phyloP scores from a whole-genome alignment of 2,888 invertebrate genomes.

The Eupsilia transversa region DNA sequence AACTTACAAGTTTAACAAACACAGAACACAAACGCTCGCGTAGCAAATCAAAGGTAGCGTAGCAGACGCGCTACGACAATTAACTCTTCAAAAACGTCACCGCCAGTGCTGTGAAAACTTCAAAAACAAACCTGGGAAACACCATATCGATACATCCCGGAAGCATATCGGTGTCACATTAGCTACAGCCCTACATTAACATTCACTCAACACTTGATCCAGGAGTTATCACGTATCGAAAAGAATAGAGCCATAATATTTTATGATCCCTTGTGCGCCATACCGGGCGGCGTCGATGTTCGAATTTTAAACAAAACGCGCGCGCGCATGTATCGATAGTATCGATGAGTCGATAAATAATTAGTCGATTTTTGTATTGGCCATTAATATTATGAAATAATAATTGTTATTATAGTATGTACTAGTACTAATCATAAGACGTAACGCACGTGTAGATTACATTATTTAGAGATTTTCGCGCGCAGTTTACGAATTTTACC shows the following conservation, averaged over 20 bases:
- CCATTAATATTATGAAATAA: slow-evolving; percentile 47
- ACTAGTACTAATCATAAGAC: slow-evolving; percentile 13
- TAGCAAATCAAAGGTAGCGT: slow-evolving; percentile 27
- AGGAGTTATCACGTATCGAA: slow-evolving; percentile 89
- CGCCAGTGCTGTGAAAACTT: slow-evolving; percentile 57
- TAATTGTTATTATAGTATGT: slow-evolving; percentile 43
- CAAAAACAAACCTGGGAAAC: slow-evolving; percentile 73
- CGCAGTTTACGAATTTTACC: not conserved
- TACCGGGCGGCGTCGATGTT: slow-evolving; percentile 84
- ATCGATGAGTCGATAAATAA: slow-evolving; percentile 74
- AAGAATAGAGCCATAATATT: slow-evolving; percentile 90
- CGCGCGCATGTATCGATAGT: slow-evolving; percentile 73
- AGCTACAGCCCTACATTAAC: slow-evolving; percentile 86
- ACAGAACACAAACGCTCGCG: not conserved
- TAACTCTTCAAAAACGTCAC: not conserved
- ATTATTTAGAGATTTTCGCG: not conserved
- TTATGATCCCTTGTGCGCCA: slow-evolving; percentile 90
- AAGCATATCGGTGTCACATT: slow-evolving; percentile 85
- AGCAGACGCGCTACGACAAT: slow-evolving; percentile 8
- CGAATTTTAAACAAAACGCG: slow-evolving; percentile 87
- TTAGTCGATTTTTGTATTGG: slow-evolving; percentile 64
- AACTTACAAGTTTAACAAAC: not conserved
- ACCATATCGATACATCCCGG: slow-evolving; percentile 85
- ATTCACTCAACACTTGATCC: slow-evolving; percentile 87
- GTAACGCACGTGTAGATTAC: slow-evolving; percentile 11